Conservation (phyloP, 2,113 vertebrate species). For the Nothocercus julius region DNA sequence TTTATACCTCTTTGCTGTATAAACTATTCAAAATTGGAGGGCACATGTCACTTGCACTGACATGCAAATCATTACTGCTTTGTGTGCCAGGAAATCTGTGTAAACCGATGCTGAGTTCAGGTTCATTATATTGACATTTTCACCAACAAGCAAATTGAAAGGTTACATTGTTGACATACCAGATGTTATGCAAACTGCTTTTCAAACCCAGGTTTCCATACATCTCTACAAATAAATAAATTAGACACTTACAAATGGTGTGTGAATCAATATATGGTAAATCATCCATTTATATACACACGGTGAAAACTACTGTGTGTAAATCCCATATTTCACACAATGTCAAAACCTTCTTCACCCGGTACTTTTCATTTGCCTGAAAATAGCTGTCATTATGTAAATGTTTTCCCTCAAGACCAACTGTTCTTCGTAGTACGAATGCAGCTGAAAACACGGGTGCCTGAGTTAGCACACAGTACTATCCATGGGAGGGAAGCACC, state of each 20-base stretch:
- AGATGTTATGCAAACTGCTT: conserved; percentile 68
- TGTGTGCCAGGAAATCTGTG: conserved; percentile 70
- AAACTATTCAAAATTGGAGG: conserved; percentile 57
- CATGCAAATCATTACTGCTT: conserved; percentile 67
- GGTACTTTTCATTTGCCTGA: conserved; percentile 53
- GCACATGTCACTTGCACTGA: conserved; percentile 47
- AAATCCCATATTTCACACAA: conserved; percentile 52
- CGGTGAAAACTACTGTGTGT: conserved; percentile 43
- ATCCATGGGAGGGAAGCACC: conserved; percentile 39
- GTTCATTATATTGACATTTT: conserved; percentile 65
- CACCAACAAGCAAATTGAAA: conserved; percentile 63
- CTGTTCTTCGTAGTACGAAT: conserved; percentile 48
- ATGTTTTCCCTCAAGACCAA: conserved; percentile 62
- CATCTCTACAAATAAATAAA: conserved; percentile 59
- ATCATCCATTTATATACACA: conserved; percentile 41
- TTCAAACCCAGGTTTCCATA: conserved; percentile 35
- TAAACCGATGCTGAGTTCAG: conserved; percentile 58
- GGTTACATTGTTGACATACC: conserved; percentile 58
- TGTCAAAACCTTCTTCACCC: conserved; percentile 39
- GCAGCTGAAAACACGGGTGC: background rate
- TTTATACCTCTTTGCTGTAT: conserved; percentile 35
- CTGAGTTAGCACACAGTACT: conserved; percentile 43
- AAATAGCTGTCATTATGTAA: conserved; percentile 65
- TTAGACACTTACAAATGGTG: conserved; percentile 35
- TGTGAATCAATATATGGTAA: conserved; percentile 57